A percentile compares a stretch with the other conserved stretches of the same genome.
Conservation (phyloP, 2,797 vertebrate species). For the Menidia menidia region DNA sequence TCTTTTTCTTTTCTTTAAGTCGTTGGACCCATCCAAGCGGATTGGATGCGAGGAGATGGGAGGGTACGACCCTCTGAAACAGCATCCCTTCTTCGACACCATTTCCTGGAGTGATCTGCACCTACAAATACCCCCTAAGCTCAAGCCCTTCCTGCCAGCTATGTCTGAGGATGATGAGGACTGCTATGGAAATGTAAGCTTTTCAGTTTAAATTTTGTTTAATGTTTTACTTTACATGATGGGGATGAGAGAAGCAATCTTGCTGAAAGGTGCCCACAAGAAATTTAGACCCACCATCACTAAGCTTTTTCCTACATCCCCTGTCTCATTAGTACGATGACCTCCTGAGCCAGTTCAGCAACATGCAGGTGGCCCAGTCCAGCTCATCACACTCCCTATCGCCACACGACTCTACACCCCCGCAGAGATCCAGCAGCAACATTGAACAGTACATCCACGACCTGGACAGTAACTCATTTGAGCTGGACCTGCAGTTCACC, state of each 20-base stretch:
- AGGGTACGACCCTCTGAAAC: slow-evolving; percentile 91
- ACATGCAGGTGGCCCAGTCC: slow-evolving; percentile 96
- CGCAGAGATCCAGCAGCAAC: slow-evolving; percentile 91
- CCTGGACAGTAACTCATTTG: slow-evolving; percentile 97
- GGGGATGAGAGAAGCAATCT: neutral
- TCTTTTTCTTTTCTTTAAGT: slow-evolving; percentile 74
- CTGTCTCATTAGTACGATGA: slow-evolving; percentile 90
- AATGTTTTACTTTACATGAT: neutral
- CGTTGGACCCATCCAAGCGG: slow-evolving; percentile 92
- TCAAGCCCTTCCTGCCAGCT: slow-evolving; percentile 95
- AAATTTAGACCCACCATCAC: neutral
- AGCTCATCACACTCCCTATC: slow-evolving; percentile 89
- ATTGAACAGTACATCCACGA: slow-evolving; percentile 99
- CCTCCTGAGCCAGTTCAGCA: slow-evolving; percentile 98
- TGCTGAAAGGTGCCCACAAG: neutral
- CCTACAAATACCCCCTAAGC: slow-evolving; percentile 94
- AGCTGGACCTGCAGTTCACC: slow-evolving; percentile 96
- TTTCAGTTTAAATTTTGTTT: neutral
- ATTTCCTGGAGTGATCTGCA: slow-evolving; percentile 94
- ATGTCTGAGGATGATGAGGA: slow-evolving; percentile 99
- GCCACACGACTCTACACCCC: slow-evolving; percentile 81
- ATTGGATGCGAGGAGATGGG: slow-evolving; percentile 98
- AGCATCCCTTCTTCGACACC: slow-evolving; percentile 94
- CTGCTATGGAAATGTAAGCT: slow-evolving; percentile 96
- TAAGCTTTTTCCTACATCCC: neutral